Evolutionary conservation across 2,888 invertebrate genomes (phyloP), one percentile per base, ranked within the genome.

Genomic region (Nomada ruficornis): DNA sequence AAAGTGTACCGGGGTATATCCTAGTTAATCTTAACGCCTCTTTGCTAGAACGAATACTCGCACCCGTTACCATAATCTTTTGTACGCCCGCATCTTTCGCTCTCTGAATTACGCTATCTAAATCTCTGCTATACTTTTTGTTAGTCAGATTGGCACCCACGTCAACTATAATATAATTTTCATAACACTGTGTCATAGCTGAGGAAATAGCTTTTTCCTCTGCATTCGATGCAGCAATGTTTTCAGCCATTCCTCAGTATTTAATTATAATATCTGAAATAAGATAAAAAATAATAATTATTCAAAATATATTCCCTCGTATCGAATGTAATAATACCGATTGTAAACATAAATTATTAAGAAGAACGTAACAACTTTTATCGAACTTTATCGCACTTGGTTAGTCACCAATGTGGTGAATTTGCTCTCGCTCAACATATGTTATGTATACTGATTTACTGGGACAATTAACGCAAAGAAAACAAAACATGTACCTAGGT

Each of bases 31-130:
- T 95, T 82, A 98, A 94, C 72, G 98, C 98, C 95, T 98, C 98
- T 94, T 98, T 98, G 92, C 98, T 98, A 77, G 96, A 96, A 94
- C 97, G 96, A 77, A 98, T 96, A 88, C 98, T 98, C 86, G 97
- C 98, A 67, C 98, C 98, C 74, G 98, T 98, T 80, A 98, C 98
- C 96, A 98, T 98, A 82, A 98, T 97, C 94, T 98, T 98, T 94
- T 98, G 97, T 91, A 98, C 98, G 90, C 98, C 98, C 94, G 98
- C 96, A 95, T 98, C 98, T 95, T 97, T 97, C 87, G 98, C 98
- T 94, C 98, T 96, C 94, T 98, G 97, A 84, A 98, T 95, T 11
- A 98, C 98, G 80, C 97, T 97, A 94, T 98, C 98, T 93, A 98
- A 95, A 95, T 98, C 98, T 94, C 98, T 96, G 93, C 96, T 96